Conservation (phyloP, 2,888 invertebrate genomes). For the Pammene fasciana region DNA sequence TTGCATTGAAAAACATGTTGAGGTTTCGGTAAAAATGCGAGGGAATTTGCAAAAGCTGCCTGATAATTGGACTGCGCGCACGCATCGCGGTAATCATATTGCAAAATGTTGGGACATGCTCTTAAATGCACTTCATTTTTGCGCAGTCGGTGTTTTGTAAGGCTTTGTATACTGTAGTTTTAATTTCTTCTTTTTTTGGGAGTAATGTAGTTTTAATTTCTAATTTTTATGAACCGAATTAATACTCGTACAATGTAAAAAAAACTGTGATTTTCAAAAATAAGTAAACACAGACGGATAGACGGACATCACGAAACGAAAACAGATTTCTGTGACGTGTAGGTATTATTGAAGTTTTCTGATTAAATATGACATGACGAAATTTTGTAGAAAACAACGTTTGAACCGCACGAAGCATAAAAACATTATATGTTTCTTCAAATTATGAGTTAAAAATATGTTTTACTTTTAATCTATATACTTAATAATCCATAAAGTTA, state of each 20-base stretch:
- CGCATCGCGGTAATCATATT: conserved; percentile 31
- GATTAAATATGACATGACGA: no score
- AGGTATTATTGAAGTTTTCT: no score
- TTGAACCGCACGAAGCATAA: no score
- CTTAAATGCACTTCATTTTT: conserved; percentile 25
- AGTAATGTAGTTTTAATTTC: background rate
- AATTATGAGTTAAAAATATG: no score
- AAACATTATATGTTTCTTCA: no score
- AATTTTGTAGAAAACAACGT: no score
- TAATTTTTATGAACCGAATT: no score
- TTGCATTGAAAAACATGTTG: conserved; percentile 27
- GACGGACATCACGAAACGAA: no score
- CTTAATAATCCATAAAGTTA: conserved; percentile 1
- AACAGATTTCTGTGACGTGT: no score
- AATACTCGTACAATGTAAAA: no score
- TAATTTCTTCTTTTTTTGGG: background rate
- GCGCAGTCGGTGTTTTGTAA: background rate
- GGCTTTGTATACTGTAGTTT: background rate
- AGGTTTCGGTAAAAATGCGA: conserved; percentile 36
- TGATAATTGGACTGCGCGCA: conserved; percentile 33
- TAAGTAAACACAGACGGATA: no score
- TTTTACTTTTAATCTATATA: background rate
- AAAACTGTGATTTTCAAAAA: no score
- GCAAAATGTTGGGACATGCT: conserved; percentile 18
- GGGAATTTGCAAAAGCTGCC: conserved; percentile 37